Evolutionary conservation across 2,888 invertebrate species (phyloP).

Genomic region (Scaptomyza reducta): DNA sequence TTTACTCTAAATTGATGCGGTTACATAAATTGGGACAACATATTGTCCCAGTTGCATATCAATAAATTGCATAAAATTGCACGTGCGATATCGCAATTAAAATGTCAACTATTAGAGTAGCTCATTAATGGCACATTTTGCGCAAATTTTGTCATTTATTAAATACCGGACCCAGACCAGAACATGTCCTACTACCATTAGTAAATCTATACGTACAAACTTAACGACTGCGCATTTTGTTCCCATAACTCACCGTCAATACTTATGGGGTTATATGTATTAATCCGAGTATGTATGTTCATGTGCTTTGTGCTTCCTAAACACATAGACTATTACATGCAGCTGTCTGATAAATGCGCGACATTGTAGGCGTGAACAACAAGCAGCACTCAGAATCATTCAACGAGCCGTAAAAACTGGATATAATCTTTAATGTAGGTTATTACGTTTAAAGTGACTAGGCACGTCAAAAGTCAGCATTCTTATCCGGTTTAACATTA

Average conservation of each 20-base stretch:
- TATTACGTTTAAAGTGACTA: constrained; percentile 30
- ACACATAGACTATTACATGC: constrained; percentile 31
- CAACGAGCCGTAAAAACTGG: constrained; percentile 54
- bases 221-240: constrained; percentile 55
- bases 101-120: constrained; percentile 55
- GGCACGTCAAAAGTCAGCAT: constrained; percentile 9
- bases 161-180: constrained; percentile 16
- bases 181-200: constrained; percentile 7
- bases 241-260: constrained; percentile 68
- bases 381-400: constrained; percentile 54
- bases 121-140: constrained; percentile 68
- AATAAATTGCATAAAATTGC: constrained; percentile 53
- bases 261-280: constrained; percentile 44
- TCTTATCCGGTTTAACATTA: not conserved
- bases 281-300: not conserved
- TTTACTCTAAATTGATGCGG: constrained; percentile 14
- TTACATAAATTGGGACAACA: constrained; percentile 1
- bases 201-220: constrained; percentile 5
- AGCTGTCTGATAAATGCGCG: constrained; percentile 25
- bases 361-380: constrained; percentile 58
- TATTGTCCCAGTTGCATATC: constrained; percentile 39
- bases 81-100: constrained; percentile 65
- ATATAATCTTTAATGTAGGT: constrained; percentile 48
- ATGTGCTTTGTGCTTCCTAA: constrained; percentile 27
- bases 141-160: constrained; percentile 52